Percentiles rank a stretch among this genome's conserved stretches.
Evolutionary conservation across 2,888 invertebrate genomes (phyloP).

Genomic region (Aelia acuminata): DNA sequence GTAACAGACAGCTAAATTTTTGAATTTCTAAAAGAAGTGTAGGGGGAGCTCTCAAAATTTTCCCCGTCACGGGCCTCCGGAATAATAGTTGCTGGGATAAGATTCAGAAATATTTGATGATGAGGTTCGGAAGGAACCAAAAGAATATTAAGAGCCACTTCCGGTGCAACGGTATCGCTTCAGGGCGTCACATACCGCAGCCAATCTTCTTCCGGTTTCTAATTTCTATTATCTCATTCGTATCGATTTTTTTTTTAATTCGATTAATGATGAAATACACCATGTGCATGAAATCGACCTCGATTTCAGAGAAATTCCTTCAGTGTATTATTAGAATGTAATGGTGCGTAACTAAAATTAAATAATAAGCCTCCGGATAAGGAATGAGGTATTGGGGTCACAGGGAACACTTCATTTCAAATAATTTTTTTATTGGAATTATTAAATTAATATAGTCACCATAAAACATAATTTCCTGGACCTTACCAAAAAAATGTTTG

Average conservation of each 20-base stretch:
- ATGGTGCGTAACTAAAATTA: neutral
- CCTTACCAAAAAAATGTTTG: no score
- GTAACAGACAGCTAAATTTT: no score
- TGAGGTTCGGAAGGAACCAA: neutral
- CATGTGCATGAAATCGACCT: neutral
- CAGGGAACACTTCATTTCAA: neutral
- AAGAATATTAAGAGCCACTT: slow-evolving; percentile 14
- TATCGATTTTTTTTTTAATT: neutral
- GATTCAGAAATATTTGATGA: neutral
- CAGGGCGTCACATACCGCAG: slow-evolving; percentile 20
- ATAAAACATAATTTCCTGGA: no score
- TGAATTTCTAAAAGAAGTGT: no score
- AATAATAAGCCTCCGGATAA: neutral
- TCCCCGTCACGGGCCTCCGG: no score
- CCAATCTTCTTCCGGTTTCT: neutral
- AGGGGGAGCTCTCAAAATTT: no score
- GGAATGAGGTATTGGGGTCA: neutral
- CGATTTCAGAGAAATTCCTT: neutral
- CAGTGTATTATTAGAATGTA: neutral
- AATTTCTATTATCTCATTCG: neutral
- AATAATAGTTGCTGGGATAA: neutral
- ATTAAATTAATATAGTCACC: no score
- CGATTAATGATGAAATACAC: neutral
- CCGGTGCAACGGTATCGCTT: slow-evolving; percentile 40
- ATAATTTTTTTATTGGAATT: neutral